Conservation (phyloP, 2,888 invertebrate species). For the Dryocosmus kuriphilus region DNA sequence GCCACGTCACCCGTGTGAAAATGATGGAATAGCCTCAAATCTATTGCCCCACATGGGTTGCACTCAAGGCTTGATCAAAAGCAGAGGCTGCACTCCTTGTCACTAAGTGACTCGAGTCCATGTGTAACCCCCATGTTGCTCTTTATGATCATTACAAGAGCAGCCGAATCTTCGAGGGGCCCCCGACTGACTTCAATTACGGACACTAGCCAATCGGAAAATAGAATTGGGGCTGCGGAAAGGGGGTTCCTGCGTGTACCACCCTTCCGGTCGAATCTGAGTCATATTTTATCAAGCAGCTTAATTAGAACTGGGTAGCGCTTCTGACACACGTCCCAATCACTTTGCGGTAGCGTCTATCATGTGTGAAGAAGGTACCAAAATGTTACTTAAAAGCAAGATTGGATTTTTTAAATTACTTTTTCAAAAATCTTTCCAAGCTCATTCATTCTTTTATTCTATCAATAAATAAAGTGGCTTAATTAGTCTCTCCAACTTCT, state of each 20-base stretch:
- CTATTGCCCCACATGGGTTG: background rate
- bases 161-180: slow-evolving; percentile 41
- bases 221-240: slow-evolving; percentile 59
- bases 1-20: slow-evolving; percentile 40
- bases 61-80: background rate
- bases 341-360: slow-evolving; percentile 1
- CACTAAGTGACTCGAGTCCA: slow-evolving; percentile 17
- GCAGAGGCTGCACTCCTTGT: background rate
- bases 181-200: slow-evolving; percentile 64
- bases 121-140: slow-evolving; percentile 2
- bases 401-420: too few species aligned
- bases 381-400: background rate
- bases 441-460: too few species aligned
- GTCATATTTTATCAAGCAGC: slow-evolving; percentile 37
- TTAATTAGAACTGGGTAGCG: slow-evolving; percentile 26
- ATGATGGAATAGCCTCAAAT: slow-evolving; percentile 8
- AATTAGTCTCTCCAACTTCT: too few species aligned
- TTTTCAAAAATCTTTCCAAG: too few species aligned
- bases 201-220: slow-evolving; percentile 71
- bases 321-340: slow-evolving; percentile 13
- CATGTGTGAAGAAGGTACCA: background rate
- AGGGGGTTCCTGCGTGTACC: background rate
- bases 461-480: too few species aligned
- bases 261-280: slow-evolving; percentile 21
- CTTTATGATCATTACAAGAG: slow-evolving; percentile 9